Conservation (phyloP, 2,113 vertebrate genomes). For the Sebastes fasciatus region DNA sequence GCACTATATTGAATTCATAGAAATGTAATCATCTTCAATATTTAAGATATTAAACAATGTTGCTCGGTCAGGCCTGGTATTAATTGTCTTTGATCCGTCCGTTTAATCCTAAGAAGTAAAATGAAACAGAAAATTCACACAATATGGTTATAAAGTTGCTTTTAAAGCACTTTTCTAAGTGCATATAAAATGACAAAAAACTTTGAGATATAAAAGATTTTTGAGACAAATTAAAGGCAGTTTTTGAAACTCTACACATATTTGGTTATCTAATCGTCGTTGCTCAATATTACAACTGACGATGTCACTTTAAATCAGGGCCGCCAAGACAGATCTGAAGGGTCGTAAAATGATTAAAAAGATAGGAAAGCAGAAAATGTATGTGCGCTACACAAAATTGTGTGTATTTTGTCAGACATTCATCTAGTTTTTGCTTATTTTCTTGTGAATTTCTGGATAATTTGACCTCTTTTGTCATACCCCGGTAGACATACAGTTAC, state of each 20-base stretch:
- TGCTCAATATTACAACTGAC: no score
- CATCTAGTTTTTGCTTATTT: background rate
- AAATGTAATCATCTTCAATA: background rate
- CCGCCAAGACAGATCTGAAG: background rate
- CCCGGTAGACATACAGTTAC: no score
- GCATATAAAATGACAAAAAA: background rate
- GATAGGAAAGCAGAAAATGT: no score
- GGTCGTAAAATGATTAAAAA: no score
- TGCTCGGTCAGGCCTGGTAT: background rate
- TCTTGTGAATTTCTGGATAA: no score
- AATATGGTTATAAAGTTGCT: background rate
- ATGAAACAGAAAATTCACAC: background rate
- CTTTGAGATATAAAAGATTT: background rate
- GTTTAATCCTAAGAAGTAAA: background rate
- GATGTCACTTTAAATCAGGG: background rate
- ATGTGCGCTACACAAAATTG: no score
- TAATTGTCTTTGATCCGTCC: background rate
- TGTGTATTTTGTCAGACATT: background rate
- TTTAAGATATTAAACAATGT: background rate
- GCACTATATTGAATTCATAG: background rate
- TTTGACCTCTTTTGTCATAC: no score
- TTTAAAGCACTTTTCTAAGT: background rate
- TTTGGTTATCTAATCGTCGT: no score
- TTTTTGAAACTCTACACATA: no score
- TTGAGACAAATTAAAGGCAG: background rate